Conservation (phyloP, 1,140 invertebrate genomes). For the Pseudomyrmex concolor region DNA sequence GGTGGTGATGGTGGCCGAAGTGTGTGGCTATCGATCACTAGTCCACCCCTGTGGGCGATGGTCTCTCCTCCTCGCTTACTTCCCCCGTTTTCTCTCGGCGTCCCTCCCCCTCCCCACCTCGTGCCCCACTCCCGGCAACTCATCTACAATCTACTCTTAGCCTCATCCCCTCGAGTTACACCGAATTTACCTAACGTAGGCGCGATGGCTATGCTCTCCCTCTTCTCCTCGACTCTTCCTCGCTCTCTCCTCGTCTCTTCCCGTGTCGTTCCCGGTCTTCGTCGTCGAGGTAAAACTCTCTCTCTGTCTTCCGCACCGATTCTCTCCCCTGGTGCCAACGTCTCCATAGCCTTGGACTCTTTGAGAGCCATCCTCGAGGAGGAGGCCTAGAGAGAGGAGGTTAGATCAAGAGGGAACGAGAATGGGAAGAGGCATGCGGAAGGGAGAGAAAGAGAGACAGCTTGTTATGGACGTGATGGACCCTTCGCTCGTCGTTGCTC, state of each 20-base stretch:
- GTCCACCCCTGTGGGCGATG: conserved; percentile 74
- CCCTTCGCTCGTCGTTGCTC: conserved; percentile 78
- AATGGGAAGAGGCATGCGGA: neutral
- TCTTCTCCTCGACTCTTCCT: conserved; percentile 72
- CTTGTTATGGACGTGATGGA: conserved; percentile 82
- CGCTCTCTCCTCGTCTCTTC: conserved; percentile 57
- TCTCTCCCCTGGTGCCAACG: conserved; percentile 70
- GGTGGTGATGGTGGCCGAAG: conserved; percentile 68
- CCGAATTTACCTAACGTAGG: conserved; percentile 83
- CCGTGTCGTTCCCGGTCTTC: conserved; percentile 38
- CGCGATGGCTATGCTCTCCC: conserved; percentile 73
- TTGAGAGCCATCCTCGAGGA: conserved; percentile 70
- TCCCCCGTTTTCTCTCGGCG: conserved; percentile 56
- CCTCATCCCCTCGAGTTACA: conserved; percentile 79
- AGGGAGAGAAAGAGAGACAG: conserved; percentile 57
- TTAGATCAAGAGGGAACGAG: conserved; percentile 28
- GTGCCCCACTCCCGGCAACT: conserved; percentile 33
- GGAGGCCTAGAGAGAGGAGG: conserved; percentile 66
- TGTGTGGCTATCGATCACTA: conserved; percentile 79
- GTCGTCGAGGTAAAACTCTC: conserved; percentile 47
- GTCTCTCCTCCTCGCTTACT: conserved; percentile 70
- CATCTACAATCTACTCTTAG: conserved; percentile 61
- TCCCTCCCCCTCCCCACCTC: too few species aligned
- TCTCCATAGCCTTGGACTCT: conserved; percentile 74
- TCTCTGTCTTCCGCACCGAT: conserved; percentile 64